Evolutionary conservation across 2,113 vertebrate genomes (phyloP).

Genomic region (Rhinichthys klamathensis): DNA sequence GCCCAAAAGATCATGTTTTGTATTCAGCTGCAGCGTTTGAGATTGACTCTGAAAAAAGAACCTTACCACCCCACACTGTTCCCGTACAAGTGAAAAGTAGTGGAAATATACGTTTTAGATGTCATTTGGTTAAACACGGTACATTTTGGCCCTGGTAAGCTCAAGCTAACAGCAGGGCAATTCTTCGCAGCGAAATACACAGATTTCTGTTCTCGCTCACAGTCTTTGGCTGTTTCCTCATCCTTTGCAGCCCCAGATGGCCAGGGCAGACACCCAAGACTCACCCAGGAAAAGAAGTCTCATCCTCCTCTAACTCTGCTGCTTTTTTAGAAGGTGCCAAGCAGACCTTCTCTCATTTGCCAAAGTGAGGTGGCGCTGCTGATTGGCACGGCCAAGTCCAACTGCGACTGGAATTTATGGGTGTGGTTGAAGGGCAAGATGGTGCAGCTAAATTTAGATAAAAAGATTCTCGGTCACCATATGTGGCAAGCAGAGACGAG

Average conservation of each 20-base stretch:
- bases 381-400: slow-evolving; percentile 55
- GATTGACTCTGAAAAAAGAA: slow-evolving; percentile 17
- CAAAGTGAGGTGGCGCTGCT: slow-evolving; percentile 40
- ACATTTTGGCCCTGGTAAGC: slow-evolving; percentile 10
- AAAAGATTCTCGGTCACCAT: slow-evolving; percentile 62
- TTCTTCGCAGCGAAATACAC: not conserved
- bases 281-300: slow-evolving; percentile 46
- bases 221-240: slow-evolving; percentile 31
- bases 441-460: slow-evolving; percentile 71
- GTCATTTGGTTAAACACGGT: slow-evolving; percentile 16
- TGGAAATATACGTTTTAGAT: slow-evolving; percentile 32
- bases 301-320: slow-evolving; percentile 35
- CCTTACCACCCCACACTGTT: not conserved
- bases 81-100: slow-evolving; percentile 17
- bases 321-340: slow-evolving; percentile 40
- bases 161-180: not conserved
- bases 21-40: not conserved
- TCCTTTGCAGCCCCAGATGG: slow-evolving; percentile 63
- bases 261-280: slow-evolving; percentile 58
- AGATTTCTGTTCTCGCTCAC: slow-evolving; percentile 37
- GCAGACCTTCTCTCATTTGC: slow-evolving; percentile 51
- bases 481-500: slow-evolving; percentile 57
- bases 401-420: slow-evolving; percentile 58
- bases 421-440: slow-evolving; percentile 64
- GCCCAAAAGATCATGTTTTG: slow-evolving; percentile 10